A percentile compares a stretch with the other conserved stretches of the same genome.
Conservation (phyloP, 2,113 vertebrate species). For the Glareola pratincola region DNA sequence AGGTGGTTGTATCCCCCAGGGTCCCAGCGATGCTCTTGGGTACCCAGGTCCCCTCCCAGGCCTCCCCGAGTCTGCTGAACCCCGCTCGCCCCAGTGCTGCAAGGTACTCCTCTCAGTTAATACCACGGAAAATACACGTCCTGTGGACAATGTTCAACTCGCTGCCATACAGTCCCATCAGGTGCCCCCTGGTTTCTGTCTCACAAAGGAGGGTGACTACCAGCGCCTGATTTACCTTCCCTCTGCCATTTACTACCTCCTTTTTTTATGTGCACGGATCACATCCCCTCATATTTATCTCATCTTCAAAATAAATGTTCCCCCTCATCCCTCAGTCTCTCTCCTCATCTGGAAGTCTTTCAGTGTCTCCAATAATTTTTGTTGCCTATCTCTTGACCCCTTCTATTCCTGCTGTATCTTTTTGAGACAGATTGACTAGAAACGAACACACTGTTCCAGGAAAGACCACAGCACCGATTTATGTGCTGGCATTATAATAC, state of each 20-base stretch:
- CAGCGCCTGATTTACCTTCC: constrained; percentile 12
- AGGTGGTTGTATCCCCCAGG: neutral
- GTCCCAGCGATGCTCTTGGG: neutral
- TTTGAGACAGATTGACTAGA: constrained; percentile 19
- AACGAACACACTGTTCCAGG: neutral
- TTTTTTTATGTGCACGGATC: constrained; percentile 8
- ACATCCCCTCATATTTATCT: constrained; percentile 25
- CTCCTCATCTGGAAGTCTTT: constrained; percentile 7
- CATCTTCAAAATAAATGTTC: constrained; percentile 45
- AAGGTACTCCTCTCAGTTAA: neutral
- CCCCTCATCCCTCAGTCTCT: constrained; percentile 24
- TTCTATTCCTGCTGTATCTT: constrained; percentile 3
- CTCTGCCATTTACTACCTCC: neutral
- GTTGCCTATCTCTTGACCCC: constrained; percentile 21
- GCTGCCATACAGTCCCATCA: neutral
- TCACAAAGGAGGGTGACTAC: neutral
- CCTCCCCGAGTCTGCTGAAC: too few relatives aligned
- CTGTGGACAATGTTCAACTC: neutral
- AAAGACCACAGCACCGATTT: neutral
- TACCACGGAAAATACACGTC: neutral
- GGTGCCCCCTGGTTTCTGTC: neutral
- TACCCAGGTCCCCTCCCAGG: neutral
- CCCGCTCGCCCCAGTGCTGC: neutral
- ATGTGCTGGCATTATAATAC: constrained; percentile 7
- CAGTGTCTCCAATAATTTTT: constrained; percentile 15